These are phyloP conservation scores for Gallinago nigripennis DNA, from an alignment of 2,797 vertebrate species.

Conservation along the genomic window DNA sequence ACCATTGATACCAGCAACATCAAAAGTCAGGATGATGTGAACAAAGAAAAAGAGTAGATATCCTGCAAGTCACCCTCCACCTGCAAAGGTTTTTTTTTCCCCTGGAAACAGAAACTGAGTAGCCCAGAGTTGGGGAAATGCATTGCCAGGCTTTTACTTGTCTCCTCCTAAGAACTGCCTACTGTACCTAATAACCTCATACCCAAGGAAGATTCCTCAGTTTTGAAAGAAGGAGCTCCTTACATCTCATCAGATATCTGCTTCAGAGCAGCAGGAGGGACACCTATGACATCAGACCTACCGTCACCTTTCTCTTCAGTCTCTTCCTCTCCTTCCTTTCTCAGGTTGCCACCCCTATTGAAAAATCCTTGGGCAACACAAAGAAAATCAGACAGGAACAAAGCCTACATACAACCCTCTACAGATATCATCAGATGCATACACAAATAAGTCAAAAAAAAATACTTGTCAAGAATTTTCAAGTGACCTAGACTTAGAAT, in stretches of 20 bases:
- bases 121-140: not conserved
- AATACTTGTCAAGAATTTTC: not conserved
- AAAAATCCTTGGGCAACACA: not conserved
- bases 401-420: not conserved
- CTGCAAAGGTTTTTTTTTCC: not conserved
- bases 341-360: not conserved
- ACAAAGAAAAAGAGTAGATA: not conserved
- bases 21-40: not conserved
- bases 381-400: not conserved
- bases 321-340: not conserved
- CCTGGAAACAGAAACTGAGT: not conserved
- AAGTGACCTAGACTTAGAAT: not conserved
- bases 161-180: not conserved
- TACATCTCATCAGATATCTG: not conserved
- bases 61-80: not conserved
- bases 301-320: not conserved
- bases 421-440: not conserved
- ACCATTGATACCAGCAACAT: not conserved
- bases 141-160: not conserved
- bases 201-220: not conserved
- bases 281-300: not conserved
- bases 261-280: not conserved
- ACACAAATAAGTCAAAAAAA: not conserved
- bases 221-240: not conserved
- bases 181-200: not conserved